These are phyloP conservation scores for Pseudochromis fuscus DNA, from an alignment of 2,797 vertebrate species.

Conservation along the genomic window DNA sequence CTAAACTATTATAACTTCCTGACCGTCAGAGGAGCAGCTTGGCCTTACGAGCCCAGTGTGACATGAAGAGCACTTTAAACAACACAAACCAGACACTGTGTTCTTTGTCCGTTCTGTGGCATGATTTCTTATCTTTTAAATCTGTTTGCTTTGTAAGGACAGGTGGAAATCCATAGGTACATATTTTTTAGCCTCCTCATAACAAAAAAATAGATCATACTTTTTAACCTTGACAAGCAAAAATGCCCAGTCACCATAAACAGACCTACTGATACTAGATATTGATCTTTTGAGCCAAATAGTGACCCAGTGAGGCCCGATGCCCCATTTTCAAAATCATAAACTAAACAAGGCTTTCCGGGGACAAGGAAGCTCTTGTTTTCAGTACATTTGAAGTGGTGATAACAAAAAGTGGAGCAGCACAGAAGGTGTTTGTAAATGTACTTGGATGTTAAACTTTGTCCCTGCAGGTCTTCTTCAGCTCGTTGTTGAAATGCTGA, in stretches of 20 bases:
- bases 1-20: not conserved
- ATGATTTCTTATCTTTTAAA: conserved; percentile 9
- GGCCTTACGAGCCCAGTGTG: not conserved
- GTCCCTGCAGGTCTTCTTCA: not conserved
- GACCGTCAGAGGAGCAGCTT: conserved; percentile 5
- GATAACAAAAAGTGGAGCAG: not conserved
- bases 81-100: not conserved
- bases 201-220: not conserved
- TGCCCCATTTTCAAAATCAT: conserved; percentile 5
- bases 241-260: not conserved
- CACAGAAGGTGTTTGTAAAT: not conserved
- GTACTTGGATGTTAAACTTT: not conserved
- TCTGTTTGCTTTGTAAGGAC: not conserved
- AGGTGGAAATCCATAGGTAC: not conserved
- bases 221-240: conserved; percentile 1
- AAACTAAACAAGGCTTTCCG: not conserved
- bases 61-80: not conserved
- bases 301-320: not conserved
- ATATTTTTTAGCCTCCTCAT: not conserved
- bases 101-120: not conserved
- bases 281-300: conserved; percentile 14
- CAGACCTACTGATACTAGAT: not conserved
- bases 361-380: not conserved
- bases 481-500: not conserved
- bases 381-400: not conserved